Conservation (phyloP, 2,888 invertebrate genomes). For the Poecilobothrus nobilitatus region DNA sequence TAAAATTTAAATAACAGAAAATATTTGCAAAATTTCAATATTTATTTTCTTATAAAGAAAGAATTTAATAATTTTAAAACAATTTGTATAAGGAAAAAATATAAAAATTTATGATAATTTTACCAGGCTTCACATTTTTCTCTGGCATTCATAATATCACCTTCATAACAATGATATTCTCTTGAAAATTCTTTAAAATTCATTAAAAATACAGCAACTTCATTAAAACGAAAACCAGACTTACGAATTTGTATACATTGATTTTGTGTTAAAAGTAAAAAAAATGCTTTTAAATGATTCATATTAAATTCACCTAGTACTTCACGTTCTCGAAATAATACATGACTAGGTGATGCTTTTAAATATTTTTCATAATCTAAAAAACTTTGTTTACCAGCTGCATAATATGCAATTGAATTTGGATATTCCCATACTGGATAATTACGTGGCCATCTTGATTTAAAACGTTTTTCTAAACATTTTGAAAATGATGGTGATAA, state of each 20-base stretch:
- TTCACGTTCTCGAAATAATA: constrained; percentile 8
- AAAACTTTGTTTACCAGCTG: constrained; percentile 11
- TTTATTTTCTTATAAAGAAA: no score
- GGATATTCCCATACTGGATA: constrained; percentile 11
- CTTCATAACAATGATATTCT: constrained; percentile 12
- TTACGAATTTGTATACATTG: constrained; percentile 8
- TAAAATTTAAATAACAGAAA: no score
- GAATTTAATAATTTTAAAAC: no score
- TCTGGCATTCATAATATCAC: constrained; percentile 11
- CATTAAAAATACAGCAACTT: constrained; percentile 10
- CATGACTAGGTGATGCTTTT: background rate
- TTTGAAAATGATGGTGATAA: constrained; percentile 6
- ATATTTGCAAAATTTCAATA: no score
- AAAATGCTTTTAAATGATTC: constrained; percentile 10
- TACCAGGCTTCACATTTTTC: constrained; percentile 13
- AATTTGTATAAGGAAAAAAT: no score
- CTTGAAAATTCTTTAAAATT: constrained; percentile 11
- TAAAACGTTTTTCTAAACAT: constrained; percentile 9
- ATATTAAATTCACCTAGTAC: constrained; percentile 8
- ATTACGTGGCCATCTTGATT: constrained; percentile 6
- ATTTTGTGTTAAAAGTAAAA: constrained; percentile 11
- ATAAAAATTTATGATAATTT: background rate
- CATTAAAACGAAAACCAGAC: constrained; percentile 5
- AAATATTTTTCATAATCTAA: constrained; percentile 12
- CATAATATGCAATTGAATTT: constrained; percentile 11